These are phyloP conservation scores for Rhinoderma darwinii DNA, from an alignment of 2,113 vertebrate genomes.

Conservation along the genomic window DNA sequence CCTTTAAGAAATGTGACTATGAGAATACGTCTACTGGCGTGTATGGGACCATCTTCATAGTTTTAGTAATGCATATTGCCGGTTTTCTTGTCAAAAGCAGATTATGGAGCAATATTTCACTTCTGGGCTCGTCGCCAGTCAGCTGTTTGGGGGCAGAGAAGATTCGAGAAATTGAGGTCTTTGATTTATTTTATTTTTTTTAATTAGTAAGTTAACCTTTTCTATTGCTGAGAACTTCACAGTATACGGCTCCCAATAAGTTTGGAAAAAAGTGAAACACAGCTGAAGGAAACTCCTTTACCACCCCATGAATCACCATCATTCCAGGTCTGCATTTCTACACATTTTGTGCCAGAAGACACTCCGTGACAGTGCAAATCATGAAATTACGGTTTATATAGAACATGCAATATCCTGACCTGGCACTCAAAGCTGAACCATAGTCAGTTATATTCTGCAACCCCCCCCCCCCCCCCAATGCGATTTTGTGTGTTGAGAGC, in stretches of 20 bases:
- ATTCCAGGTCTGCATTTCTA: not conserved
- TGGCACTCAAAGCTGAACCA: not conserved
- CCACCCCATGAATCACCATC: not conserved
- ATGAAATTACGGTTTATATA: not conserved
- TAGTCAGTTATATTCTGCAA: not conserved
- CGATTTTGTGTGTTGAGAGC: constrained; percentile 4
- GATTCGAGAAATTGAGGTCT: too few species aligned
- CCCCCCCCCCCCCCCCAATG: not conserved
- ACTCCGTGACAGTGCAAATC: not conserved
- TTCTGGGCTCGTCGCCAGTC: too few species aligned
- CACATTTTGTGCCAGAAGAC: not conserved
- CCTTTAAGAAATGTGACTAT: too few species aligned
- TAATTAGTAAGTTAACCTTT: too few species aligned
- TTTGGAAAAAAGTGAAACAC: not conserved
- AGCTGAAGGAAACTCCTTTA: not conserved
- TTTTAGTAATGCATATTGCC: too few species aligned
- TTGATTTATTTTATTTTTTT: too few species aligned
- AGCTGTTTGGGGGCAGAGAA: too few species aligned
- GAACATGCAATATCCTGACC: not conserved
- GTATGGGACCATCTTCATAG: too few species aligned
- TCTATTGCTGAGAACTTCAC: not conserved
- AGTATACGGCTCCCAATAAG: not conserved
- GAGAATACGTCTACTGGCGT: too few species aligned
- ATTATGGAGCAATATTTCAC: too few species aligned
- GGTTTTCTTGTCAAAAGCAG: too few species aligned